Percentiles rank a stretch among this genome's conserved stretches.
These are phyloP conservation scores for Rhynchotus rufescens DNA, from an alignment of 2,797 vertebrate species.

Conservation along the genomic window DNA sequence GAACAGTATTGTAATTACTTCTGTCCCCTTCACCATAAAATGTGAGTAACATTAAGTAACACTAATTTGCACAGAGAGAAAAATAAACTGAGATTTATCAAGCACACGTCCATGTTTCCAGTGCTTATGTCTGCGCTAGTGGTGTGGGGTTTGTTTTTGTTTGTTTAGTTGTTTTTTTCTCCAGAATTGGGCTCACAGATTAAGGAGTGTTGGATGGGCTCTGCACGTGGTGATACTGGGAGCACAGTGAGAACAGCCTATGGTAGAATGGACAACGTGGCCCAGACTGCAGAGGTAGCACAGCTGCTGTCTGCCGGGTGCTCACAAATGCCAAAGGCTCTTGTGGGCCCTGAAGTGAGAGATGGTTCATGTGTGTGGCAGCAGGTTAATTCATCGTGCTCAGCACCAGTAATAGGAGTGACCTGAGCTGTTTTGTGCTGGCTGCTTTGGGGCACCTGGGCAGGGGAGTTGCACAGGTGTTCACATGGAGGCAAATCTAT, in stretches of 20 bases:
- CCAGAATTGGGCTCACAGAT: neutral
- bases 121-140: neutral
- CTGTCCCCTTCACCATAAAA: slow-evolving; percentile 35
- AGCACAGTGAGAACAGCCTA: neutral
- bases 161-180: neutral
- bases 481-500: neutral
- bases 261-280: neutral
- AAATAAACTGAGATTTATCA: slow-evolving; percentile 60
- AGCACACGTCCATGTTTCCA: neutral
- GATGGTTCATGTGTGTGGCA: neutral
- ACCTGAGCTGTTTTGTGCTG: neutral
- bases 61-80: slow-evolving; percentile 25
- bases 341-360: neutral
- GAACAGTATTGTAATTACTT: neutral
- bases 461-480: neutral
- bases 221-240: neutral
- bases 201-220: neutral
- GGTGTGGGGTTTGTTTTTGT: neutral
- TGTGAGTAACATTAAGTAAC: slow-evolving; percentile 1
- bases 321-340: neutral
- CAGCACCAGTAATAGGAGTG: neutral
- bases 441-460: neutral
- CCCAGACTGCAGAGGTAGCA: neutral
- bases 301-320: neutral
- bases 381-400: neutral